These are phyloP conservation scores for Platycnemis pennipes DNA, from an alignment of 2,888 invertebrate species.

Conservation along the genomic window DNA sequence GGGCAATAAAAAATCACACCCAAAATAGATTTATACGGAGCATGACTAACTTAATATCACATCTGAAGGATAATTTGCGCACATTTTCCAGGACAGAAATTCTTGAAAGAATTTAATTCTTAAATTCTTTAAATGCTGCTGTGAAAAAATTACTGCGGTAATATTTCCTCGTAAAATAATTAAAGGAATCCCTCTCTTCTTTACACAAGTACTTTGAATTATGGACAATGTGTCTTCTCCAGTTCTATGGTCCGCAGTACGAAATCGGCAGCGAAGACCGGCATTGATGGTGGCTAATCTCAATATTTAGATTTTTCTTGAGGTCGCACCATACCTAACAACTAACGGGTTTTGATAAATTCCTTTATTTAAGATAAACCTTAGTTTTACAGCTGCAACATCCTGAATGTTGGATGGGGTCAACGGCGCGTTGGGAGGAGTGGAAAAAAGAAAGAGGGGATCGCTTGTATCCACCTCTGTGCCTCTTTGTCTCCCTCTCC, in stretches of 20 bases:
- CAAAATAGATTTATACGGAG: neutral
- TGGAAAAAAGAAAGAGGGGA: neutral
- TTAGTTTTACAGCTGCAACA: neutral
- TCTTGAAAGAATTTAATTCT: too few relatives aligned
- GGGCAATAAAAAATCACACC: too few relatives aligned
- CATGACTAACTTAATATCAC: neutral
- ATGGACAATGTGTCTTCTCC: neutral
- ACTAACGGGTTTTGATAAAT: constrained; percentile 5
- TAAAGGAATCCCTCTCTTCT: neutral
- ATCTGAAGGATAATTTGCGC: neutral
- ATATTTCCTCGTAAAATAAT: neutral
- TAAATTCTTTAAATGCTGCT: neutral
- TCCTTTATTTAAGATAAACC: constrained; percentile 14
- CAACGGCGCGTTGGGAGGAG: constrained; percentile 35
- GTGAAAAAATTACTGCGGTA: neutral
- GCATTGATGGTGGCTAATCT: neutral
- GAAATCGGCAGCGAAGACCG: neutral
- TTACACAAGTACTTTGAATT: neutral
- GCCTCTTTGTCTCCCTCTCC: constrained; percentile 24
- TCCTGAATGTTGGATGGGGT: neutral
- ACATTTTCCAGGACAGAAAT: neutral
- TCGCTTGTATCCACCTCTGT: neutral
- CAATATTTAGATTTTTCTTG: neutral
- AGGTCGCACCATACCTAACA: neutral
- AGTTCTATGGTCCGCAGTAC: neutral